Percentiles rank a stretch among this genome's conserved stretches.
phyloP scores from a whole-genome alignment of 2,113 vertebrate species.

The Ancistrus triradiatus region DNA sequence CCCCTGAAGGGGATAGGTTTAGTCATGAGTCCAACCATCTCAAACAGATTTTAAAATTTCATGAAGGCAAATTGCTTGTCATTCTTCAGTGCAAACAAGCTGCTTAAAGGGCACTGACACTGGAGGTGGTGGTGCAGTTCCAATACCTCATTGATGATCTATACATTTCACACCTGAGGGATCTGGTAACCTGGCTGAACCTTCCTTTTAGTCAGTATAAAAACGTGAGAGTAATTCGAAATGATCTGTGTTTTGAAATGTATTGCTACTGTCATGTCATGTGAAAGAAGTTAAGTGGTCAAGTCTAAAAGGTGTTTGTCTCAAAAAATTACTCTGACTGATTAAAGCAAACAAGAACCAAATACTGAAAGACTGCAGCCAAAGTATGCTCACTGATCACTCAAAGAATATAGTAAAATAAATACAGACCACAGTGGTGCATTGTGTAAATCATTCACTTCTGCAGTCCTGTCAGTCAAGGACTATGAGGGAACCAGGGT shows the following conservation, averaged over 20 bases:
- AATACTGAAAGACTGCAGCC: conserved; percentile 3
- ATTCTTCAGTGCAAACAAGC: conserved; percentile 12
- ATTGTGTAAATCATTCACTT: conserved; percentile 28
- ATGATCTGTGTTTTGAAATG: too few species aligned
- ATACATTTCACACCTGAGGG: too few species aligned
- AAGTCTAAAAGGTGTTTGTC: too few species aligned
- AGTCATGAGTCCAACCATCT: conserved; percentile 9
- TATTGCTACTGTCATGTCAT: too few species aligned
- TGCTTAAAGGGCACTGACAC: not conserved
- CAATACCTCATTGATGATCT: too few species aligned
- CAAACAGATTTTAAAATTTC: conserved; percentile 33
- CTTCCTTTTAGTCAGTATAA: too few species aligned
- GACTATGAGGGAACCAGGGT: conserved; percentile 42
- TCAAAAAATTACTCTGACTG: conserved; percentile 3
- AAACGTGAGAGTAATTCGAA: too few species aligned
- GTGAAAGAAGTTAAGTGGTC: conserved; percentile 17
- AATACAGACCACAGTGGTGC: conserved; percentile 12
- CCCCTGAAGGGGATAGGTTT: conserved; percentile 19
- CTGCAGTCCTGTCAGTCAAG: conserved; percentile 5
- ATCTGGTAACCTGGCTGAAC: too few species aligned
- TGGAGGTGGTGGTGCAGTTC: not conserved
- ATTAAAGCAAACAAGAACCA: conserved; percentile 15
- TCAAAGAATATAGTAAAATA: conserved; percentile 25
- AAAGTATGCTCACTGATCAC: not conserved
- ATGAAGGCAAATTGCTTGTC: conserved; percentile 35